Evolutionary conservation across 2,888 invertebrate genomes (phyloP).

Genomic region (Drosophila mayaguana): DNA sequence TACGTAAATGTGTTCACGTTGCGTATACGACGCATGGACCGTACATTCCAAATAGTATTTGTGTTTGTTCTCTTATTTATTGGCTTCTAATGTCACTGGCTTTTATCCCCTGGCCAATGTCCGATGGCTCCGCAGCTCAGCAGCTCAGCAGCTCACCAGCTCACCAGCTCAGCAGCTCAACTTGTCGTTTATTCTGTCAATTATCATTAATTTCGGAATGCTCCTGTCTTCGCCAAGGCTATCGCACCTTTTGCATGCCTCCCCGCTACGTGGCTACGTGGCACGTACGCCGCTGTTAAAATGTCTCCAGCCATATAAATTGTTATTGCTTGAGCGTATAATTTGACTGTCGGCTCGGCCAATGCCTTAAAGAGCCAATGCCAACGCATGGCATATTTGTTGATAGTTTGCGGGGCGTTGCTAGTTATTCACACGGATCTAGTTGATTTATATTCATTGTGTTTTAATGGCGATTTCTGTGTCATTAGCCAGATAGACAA

Average conservation of each 20-base stretch:
- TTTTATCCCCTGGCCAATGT: constrained; percentile 52
- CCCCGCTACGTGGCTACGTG: constrained; percentile 16
- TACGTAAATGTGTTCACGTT: constrained; percentile 19
- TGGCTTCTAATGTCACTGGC: constrained; percentile 72
- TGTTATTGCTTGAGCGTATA: constrained; percentile 68
- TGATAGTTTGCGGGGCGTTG: constrained; percentile 43
- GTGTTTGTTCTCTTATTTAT: constrained; percentile 71
- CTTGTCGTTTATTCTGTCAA: constrained; percentile 82
- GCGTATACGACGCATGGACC: constrained; percentile 36
- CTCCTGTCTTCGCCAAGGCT: constrained; percentile 63
- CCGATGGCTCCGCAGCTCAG: constrained; percentile 17
- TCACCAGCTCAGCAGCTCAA: constrained; percentile 64
- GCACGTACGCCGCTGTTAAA: constrained; percentile 51
- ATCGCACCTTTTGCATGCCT: constrained; percentile 60
- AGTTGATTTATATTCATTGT: constrained; percentile 51
- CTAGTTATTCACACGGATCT: constrained; percentile 28
- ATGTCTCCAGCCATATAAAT: constrained; percentile 64
- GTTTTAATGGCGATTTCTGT: constrained; percentile 12
- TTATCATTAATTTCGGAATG: constrained; percentile 80
- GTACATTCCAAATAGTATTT: constrained; percentile 51
- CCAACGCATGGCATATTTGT: constrained; percentile 26
- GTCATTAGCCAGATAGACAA: not conserved
- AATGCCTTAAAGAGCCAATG: constrained; percentile 38
- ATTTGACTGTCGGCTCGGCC: constrained; percentile 43
- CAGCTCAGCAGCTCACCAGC: constrained; percentile 33